These are phyloP conservation scores for Nebria salina DNA, from an alignment of 2,888 invertebrate species.

Conservation along the genomic window DNA sequence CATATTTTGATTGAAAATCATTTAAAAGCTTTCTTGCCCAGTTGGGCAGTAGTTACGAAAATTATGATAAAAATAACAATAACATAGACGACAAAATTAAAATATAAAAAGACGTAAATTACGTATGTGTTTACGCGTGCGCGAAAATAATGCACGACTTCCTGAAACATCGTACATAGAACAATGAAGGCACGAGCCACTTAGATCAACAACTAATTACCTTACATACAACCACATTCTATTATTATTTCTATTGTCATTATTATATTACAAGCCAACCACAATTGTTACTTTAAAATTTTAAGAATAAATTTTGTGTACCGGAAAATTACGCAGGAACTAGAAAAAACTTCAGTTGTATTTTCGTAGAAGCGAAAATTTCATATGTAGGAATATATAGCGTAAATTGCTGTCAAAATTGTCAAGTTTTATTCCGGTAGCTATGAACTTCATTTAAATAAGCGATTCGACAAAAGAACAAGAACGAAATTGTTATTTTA, in stretches of 20 bases:
- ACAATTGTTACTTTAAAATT: slow-evolving; percentile 29
- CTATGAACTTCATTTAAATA: too few relatives aligned
- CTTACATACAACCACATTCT: slow-evolving; percentile 9
- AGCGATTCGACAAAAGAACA: too few relatives aligned
- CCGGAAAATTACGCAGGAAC: slow-evolving; percentile 34
- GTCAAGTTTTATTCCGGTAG: too few relatives aligned
- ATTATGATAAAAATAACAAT: slow-evolving; percentile 37
- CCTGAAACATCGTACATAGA: slow-evolving; percentile 38
- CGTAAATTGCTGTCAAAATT: too few relatives aligned
- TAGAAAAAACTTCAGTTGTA: slow-evolving; percentile 14
- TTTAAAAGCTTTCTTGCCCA: not conserved
- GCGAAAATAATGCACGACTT: slow-evolving; percentile 42
- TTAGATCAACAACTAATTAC: slow-evolving; percentile 35
- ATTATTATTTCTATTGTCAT: slow-evolving; percentile 38
- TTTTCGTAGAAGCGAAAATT: not conserved
- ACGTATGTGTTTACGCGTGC: slow-evolving; percentile 37
- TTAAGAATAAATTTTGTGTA: slow-evolving; percentile 27
- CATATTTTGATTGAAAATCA: too few relatives aligned
- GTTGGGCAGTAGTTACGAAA: slow-evolving; percentile 4
- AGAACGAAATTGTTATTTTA: too few relatives aligned
- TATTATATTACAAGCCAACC: slow-evolving; percentile 29
- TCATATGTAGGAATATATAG: too few relatives aligned
- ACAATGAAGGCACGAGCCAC: slow-evolving; percentile 43
- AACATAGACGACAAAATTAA: slow-evolving; percentile 15
- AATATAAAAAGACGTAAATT: slow-evolving; percentile 5